A percentile compares a stretch with the other conserved stretches of the same genome.
phyloP scores from a whole-genome alignment of 2,888 invertebrate species.

The Mechanitis messenoides region DNA sequence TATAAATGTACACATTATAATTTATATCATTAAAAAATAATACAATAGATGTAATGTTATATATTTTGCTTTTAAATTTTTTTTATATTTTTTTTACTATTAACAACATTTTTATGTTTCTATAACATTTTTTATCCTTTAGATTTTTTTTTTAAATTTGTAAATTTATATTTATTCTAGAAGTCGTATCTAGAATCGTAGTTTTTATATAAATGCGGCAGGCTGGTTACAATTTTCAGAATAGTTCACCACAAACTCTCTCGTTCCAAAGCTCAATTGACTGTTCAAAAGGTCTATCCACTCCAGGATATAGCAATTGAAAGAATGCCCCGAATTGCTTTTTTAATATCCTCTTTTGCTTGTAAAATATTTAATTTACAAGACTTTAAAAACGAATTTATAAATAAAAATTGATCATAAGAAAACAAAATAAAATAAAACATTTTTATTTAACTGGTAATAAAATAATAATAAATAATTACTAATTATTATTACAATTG shows the following conservation, averaged over 20 bases:
- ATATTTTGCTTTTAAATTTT: neutral
- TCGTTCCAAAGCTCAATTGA: slow-evolving; percentile 22
- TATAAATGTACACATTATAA: neutral
- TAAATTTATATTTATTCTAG: neutral
- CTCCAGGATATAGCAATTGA: slow-evolving; percentile 6
- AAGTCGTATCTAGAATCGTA: slow-evolving; percentile 18
- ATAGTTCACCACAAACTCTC: slow-evolving; percentile 36
- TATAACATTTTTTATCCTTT: too few relatives aligned
- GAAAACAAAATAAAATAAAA: too few relatives aligned
- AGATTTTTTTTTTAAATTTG: too few relatives aligned
- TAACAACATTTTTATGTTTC: too few relatives aligned
- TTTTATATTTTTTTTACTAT: neutral
- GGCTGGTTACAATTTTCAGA: slow-evolving; percentile 29
- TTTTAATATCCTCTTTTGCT: neutral
- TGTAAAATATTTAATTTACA: neutral
- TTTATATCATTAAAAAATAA: too few relatives aligned
- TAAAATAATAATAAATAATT: too few relatives aligned
- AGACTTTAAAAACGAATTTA: neutral
- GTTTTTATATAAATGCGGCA: slow-evolving; percentile 18
- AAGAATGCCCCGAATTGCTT: slow-evolving; percentile 5
- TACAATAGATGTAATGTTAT: neutral
- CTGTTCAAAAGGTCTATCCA: slow-evolving; percentile 6
- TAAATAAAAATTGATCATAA: too few relatives aligned
- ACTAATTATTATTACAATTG: too few relatives aligned
- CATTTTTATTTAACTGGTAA: too few relatives aligned